Conservation (phyloP, 37 sponge, comb jelly and placozoan species). For the Halichondria panicea region DNA sequence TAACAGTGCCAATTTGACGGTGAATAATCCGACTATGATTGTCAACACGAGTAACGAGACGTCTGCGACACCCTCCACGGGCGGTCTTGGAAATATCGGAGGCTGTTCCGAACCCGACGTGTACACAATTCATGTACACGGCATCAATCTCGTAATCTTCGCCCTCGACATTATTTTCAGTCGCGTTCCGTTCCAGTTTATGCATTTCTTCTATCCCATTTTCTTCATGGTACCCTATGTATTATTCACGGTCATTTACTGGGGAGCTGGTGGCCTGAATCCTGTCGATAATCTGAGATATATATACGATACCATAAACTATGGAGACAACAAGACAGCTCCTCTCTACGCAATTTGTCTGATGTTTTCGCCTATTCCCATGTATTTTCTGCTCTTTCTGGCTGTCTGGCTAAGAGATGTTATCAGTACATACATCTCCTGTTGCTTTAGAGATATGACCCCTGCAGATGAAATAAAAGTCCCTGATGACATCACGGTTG, state of each 20-base stretch:
- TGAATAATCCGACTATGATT: not conserved
- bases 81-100: too few species aligned
- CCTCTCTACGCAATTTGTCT: not conserved
- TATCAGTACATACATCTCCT: not conserved
- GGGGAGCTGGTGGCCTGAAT: constrained; percentile 61
- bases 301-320: constrained; percentile 57
- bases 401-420: constrained; percentile 40
- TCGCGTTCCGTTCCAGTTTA: constrained; percentile 39
- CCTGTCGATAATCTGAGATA: constrained; percentile 7
- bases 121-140: constrained; percentile 43
- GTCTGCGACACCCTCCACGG: not conserved
- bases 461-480: too few species aligned
- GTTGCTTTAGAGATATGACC: constrained; percentile 34
- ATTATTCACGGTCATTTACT: constrained; percentile 58
- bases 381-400: constrained; percentile 24
- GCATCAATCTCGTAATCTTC: constrained; percentile 37
- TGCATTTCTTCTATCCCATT: constrained; percentile 39
- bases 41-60: not conserved
- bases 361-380: constrained; percentile 2
- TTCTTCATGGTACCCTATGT: constrained; percentile 25
- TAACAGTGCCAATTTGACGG: not conserved
- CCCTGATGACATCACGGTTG: too few species aligned
- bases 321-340: constrained; percentile 3
- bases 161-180: constrained; percentile 47
- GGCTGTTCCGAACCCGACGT: not conserved